These are phyloP conservation scores for Melanchra persicariae DNA, from an alignment of 2,888 invertebrate species.

Conservation along the genomic window DNA sequence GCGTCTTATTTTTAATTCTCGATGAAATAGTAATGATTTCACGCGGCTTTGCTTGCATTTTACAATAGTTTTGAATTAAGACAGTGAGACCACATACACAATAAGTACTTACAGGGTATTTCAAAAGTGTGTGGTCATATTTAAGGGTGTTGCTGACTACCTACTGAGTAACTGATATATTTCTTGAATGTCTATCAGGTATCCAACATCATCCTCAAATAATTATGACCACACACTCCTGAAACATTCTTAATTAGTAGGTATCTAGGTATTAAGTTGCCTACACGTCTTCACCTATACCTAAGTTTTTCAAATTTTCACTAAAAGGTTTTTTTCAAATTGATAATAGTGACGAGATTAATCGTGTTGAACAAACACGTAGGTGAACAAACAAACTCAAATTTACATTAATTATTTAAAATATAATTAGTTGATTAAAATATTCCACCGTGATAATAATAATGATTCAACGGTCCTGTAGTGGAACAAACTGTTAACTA, in stretches of 20 bases:
- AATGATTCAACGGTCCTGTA: constrained; percentile 9
- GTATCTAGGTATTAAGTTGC: too few relatives aligned
- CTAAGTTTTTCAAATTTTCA: too few relatives aligned
- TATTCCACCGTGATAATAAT: constrained; percentile 16
- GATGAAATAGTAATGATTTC: background rate
- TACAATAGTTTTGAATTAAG: background rate
- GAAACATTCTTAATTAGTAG: background rate
- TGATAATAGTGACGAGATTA: too few relatives aligned
- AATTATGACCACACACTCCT: too few relatives aligned
- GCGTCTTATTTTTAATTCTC: background rate
- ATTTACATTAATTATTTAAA: background rate
- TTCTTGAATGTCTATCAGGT: background rate
- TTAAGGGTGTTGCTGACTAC: too few relatives aligned
- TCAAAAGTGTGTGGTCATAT: too few relatives aligned
- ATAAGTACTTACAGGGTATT: too few relatives aligned
- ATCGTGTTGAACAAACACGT: too few relatives aligned
- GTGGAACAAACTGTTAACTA: constrained; percentile 34
- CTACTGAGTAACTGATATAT: background rate
- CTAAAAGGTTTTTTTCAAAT: too few relatives aligned
- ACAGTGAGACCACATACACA: too few relatives aligned
- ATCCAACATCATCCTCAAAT: too few relatives aligned
- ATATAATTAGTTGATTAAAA: constrained; percentile 5
- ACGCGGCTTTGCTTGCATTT: background rate
- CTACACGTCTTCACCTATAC: too few relatives aligned
- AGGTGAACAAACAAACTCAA: background rate